phyloP scores from a whole-genome alignment of 1,140 invertebrate species.

The Orchestia grillus region DNA sequence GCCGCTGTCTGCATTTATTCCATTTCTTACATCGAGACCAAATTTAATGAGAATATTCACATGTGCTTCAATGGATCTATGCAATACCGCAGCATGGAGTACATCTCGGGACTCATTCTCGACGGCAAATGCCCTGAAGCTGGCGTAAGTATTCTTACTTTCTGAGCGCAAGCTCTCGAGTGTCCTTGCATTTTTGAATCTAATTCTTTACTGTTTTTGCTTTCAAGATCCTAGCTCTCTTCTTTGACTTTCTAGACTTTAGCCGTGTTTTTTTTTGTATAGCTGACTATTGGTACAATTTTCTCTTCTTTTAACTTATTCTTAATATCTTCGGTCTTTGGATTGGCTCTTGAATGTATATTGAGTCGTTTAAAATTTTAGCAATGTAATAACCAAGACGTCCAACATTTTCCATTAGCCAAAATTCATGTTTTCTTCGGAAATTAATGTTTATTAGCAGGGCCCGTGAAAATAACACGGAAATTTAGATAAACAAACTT shows the following conservation, averaged over 20 bases:
- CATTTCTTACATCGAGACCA: conserved; percentile 88
- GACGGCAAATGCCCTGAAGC: conserved; percentile 87
- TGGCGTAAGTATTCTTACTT: conserved; percentile 75
- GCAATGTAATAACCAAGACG: too few species aligned
- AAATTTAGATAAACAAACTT: too few species aligned
- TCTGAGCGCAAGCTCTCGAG: neutral
- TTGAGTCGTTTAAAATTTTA: too few species aligned
- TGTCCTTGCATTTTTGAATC: neutral
- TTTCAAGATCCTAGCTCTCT: neutral
- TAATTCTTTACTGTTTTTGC: neutral
- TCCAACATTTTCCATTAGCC: too few species aligned
- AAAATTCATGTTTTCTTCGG: too few species aligned
- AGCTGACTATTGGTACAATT: neutral
- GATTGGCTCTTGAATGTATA: too few species aligned
- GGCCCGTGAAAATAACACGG: too few species aligned
- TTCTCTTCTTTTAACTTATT: too few species aligned
- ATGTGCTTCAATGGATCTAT: conserved; percentile 96
- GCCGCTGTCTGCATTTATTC: conserved; percentile 84
- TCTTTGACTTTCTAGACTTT: neutral
- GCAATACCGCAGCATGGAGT: conserved; percentile 91
- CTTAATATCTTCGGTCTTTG: too few species aligned
- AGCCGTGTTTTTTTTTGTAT: neutral
- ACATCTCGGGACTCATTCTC: conserved; percentile 90
- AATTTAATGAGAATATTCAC: conserved; percentile 96
- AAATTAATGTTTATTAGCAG: too few species aligned